Percentiles rank a stretch among this genome's conserved stretches.
Conservation (phyloP, 1,140 invertebrate species). For the Conopomorpha cramerella region DNA sequence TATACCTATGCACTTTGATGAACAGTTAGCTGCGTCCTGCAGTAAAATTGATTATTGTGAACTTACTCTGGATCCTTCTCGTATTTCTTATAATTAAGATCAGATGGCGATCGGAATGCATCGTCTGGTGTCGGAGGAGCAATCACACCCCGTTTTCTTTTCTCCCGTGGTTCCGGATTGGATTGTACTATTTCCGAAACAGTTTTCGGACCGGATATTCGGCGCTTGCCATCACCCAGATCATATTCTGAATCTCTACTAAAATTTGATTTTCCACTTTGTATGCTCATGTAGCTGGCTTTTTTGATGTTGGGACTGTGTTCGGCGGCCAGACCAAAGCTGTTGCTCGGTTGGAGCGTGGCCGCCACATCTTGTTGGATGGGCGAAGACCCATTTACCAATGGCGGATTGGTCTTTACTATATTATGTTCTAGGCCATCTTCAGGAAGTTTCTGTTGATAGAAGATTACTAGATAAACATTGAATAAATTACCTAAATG, state of each 20-base stretch:
- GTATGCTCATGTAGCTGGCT: conserved; percentile 31
- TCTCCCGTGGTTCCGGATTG: conserved; percentile 19
- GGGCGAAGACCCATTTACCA: no score
- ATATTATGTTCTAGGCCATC: no score
- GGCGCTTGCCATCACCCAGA: conserved; percentile 20
- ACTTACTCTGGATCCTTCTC: conserved; percentile 47
- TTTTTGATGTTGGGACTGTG: conserved; percentile 25
- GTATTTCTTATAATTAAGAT: conserved; percentile 45
- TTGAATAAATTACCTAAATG: no score
- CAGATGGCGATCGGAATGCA: conserved; percentile 16
- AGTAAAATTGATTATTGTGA: neutral
- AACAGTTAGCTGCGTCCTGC: no score
- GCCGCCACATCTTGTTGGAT: conserved; percentile 2
- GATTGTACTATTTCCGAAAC: conserved; percentile 30
- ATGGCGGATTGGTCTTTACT: no score
- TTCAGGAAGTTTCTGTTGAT: conserved; percentile 11
- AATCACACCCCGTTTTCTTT: conserved; percentile 35
- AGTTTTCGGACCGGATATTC: conserved; percentile 29
- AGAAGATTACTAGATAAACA: no score
- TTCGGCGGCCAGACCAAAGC: conserved; percentile 13
- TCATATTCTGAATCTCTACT: conserved; percentile 26
- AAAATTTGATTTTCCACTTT: conserved; percentile 26
- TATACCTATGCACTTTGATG: no score
- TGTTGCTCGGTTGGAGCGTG: conserved; percentile 14
- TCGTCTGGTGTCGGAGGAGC: conserved; percentile 30